A percentile compares a stretch with the other conserved stretches of the same genome.
These are phyloP conservation scores for Petrolisthes cinctipes DNA, from an alignment of 2,888 invertebrate species.

Conservation along the genomic window DNA sequence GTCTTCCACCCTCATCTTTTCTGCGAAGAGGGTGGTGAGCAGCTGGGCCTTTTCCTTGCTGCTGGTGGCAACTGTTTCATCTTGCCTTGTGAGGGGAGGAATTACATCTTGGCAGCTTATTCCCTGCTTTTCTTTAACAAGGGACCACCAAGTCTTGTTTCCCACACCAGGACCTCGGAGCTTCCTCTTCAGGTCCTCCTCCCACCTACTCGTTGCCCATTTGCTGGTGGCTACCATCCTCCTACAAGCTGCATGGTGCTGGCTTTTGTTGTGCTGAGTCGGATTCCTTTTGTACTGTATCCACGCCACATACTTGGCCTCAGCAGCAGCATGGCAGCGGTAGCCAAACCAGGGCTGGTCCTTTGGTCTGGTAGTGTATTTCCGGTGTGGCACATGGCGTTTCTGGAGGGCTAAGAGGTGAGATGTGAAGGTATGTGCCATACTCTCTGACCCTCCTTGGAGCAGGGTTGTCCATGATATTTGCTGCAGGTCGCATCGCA, in stretches of 20 bases:
- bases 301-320: background rate
- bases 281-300: background rate
- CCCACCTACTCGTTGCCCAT: too few relatives aligned
- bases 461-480: background rate
- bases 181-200: too few relatives aligned
- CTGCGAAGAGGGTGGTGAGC: background rate
- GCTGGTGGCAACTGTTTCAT: too few relatives aligned
- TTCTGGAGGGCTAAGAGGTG: background rate
- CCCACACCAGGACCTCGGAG: too few relatives aligned
- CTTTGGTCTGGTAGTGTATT: background rate
- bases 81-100: too few relatives aligned
- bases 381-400: conserved; percentile 1
- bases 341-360: conserved; percentile 1
- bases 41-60: background rate
- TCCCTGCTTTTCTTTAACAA: too few relatives aligned
- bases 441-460: background rate
- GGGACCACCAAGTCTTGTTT: too few relatives aligned
- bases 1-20: background rate
- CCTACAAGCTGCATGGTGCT: too few relatives aligned
- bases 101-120: too few relatives aligned
- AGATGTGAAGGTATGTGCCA: background rate
- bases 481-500: background rate
- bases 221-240: too few relatives aligned
- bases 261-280: too few relatives aligned
- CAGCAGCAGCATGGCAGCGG: background rate